Percentiles rank a stretch among this genome's conserved stretches.
Conservation (phyloP, 2,113 vertebrate species). For the Ailurus styani region DNA sequence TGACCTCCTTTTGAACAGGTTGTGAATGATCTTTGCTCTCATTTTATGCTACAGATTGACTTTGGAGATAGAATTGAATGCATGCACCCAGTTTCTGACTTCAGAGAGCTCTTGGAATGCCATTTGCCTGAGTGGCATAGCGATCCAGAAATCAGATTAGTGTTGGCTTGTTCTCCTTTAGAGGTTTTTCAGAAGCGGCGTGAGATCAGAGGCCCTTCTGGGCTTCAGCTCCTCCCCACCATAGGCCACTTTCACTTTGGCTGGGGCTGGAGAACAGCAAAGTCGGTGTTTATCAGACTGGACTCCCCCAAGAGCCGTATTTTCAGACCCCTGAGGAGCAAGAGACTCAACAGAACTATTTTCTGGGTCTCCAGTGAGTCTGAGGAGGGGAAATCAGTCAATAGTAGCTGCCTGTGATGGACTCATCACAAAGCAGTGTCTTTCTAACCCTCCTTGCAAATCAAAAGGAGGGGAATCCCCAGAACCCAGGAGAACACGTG, state of each 20-base stretch:
- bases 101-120: not conserved
- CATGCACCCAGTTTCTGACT: not conserved
- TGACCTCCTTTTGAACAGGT: constrained; percentile 1
- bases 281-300: not conserved
- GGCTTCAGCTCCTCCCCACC: not conserved
- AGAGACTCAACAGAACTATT: constrained; percentile 69
- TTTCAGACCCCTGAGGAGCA: constrained; percentile 43
- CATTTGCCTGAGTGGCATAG: not conserved
- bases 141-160: not conserved
- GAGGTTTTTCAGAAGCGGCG: not conserved
- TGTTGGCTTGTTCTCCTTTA: not conserved
- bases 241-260: not conserved
- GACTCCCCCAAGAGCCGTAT: constrained; percentile 33
- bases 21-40: not conserved
- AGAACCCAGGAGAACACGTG: constrained; percentile 11
- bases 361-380: constrained; percentile 49
- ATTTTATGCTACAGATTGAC: not conserved
- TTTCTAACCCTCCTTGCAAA: constrained; percentile 67
- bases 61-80: not conserved
- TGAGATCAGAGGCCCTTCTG: not conserved
- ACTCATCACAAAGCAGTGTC: constrained; percentile 23
- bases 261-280: not conserved
- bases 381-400: constrained; percentile 58
- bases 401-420: constrained; percentile 7
- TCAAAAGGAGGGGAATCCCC: constrained; percentile 72